phyloP scores from a whole-genome alignment of 2,797 vertebrate species.

The Margarornis squamiger region DNA sequence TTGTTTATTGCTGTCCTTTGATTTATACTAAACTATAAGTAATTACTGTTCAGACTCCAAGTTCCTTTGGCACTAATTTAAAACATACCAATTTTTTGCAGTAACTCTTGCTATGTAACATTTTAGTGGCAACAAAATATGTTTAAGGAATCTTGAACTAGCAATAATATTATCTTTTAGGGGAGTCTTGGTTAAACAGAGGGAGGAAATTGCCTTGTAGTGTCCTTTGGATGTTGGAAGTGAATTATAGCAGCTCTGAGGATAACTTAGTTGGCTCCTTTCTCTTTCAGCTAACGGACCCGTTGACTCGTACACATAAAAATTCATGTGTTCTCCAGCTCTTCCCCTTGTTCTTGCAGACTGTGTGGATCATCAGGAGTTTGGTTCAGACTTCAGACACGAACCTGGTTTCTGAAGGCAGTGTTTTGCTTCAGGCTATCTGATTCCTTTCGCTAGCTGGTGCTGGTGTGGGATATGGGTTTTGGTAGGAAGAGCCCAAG shows the following conservation, averaged over 20 bases:
- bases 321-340: not conserved
- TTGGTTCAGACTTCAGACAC: not conserved
- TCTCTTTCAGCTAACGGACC: not conserved
- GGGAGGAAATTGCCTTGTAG: not conserved
- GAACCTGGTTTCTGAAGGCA: not conserved
- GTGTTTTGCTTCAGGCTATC: not conserved
- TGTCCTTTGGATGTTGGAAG: not conserved
- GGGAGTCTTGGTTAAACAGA: not conserved
- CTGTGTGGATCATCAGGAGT: not conserved
- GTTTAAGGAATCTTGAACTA: not conserved
- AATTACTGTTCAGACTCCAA: not conserved
- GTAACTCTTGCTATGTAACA: not conserved
- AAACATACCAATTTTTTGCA: not conserved
- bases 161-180: slow-evolving; percentile 6
- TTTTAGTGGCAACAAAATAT: not conserved
- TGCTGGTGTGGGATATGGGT: not conserved
- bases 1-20: not conserved
- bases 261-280: not conserved
- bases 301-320: not conserved
- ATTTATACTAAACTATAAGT: not conserved
- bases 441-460: not conserved
- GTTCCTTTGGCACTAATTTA: not conserved
- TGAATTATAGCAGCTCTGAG: not conserved
- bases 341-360: not conserved
- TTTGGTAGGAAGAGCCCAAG: not conserved